Evolutionary conservation across 1,140 invertebrate species (phyloP), one percentile per base, ranked within the genome.

Genomic region (Lycorma delicatula): DNA sequence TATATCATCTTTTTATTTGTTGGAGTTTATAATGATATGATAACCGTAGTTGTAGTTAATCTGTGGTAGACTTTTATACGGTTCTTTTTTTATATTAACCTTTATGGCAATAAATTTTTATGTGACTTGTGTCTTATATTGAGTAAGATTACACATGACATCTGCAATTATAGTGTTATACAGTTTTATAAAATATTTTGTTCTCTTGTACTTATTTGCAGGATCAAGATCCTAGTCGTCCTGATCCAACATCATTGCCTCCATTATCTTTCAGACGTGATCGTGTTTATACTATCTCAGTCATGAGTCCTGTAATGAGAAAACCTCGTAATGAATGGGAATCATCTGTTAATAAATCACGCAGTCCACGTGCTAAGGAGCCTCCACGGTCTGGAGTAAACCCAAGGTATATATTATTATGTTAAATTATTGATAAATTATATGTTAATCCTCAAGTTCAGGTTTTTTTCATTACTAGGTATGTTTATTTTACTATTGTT

Each of bases 211-310:
- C 36, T 49, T 55, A 22, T 44, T 36, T 48, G 2, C 31, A 59
- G 57, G 52, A 48, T 25, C 29, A 51, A 16, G 53, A 59, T 12
- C 27, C 31, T 22, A 49, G 41, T 11, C 50, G 59, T 9, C 56
- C 61, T 36, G 68, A 70, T 56, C 64, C 67, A 12, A 60, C 66
- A 5, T 52, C 61, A 20, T 56, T 69, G 26, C 64, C 65, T 11
- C 80, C 80, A 47, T 78, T 81, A 54, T 71, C 81, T 47, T 74
- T 79, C 47, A 79, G 81, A 63, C 77, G 87, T 54, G 85, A 86
- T 66, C 76, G 91, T 64, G 84, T 84, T 31, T 82, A 89, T 66
- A 94, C 91, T 13, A 91, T 93, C 63, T 88, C 89, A 18, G 89
- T 91, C 1, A 90, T 91, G 84, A 87, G 81, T 66, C 84, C 85